Base-by-base conservation (phyloP, 92 coral and sea anemone species). In the Actinostola sp. region DNA sequence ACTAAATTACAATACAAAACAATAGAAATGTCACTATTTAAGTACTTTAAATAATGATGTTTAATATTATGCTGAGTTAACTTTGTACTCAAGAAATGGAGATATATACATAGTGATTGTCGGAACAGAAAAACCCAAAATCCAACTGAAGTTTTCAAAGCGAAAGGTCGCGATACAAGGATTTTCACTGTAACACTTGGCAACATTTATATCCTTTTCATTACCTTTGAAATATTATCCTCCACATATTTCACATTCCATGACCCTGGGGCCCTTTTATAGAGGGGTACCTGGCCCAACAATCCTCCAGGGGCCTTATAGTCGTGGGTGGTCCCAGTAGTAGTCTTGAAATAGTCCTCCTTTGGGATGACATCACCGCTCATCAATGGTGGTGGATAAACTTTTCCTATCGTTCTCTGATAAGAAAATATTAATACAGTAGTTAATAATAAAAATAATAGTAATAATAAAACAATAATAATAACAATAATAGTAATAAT, bases 291-390 rank as follows among this genome's bases (percentile, higher is more conserved):
- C 48, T 92, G 92, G 17, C 85, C 58, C 36, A 94, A 82, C 32
- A 76, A 73, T 11, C 90, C 90, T n/a, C 92, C 92, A 50, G 83
- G 98, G 12, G 89, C 71, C 73, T 94, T 94, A 76, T 86, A 89
- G 56, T 94, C 98, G 65, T 94, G 98, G 49, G 92, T 88, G 19
- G 88, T 74, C 3, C 97, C 97, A n/a, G 95, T 94, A 1, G 98
- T 91, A 44, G 98, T 94, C 67, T 56, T 74, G 51, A 90, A 87
- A 76, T 87, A 74, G 24, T 90, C 97, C 60, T 76, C 84, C 19
- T 80, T 75, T 51, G 80, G 78, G 25, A 90, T 48, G 57, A 73
- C 74, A 55, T 90, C 92, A 41, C 83, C 72, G 56, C 80, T 66
- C 46, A 79, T 77, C 50, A 90, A 63, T 17, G 89, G 87, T 15